phyloP scores from a whole-genome alignment of 2,888 invertebrate species.

The Lordiphosa andalusiaca region DNA sequence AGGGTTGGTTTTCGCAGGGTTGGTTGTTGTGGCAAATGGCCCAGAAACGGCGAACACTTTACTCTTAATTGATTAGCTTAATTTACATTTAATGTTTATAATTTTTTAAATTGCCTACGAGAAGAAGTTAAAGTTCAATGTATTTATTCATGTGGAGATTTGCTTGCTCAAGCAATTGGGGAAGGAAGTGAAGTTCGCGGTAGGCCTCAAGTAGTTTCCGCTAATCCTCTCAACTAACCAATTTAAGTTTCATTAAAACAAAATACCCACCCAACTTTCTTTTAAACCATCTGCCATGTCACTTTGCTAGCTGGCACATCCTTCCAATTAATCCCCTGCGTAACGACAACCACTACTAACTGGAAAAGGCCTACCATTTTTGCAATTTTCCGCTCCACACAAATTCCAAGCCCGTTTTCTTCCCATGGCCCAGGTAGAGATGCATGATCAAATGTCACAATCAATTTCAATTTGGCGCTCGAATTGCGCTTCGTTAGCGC shows the following conservation, averaged over 20 bases:
- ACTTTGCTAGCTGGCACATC: background rate
- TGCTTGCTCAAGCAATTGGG: background rate
- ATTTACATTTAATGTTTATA: constrained; percentile 72
- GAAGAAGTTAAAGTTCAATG: constrained; percentile 47
- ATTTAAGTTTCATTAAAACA: constrained; percentile 7
- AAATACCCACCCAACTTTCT: constrained; percentile 1
- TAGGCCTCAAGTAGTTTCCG: background rate
- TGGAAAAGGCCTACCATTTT: constrained; percentile 36
- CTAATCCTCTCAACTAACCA: constrained; percentile 2
- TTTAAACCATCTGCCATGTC: constrained; percentile 15
- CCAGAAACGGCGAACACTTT: constrained; percentile 20
- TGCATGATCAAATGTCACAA: constrained; percentile 75
- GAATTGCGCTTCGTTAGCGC: constrained; percentile 71
- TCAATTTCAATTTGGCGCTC: constrained; percentile 74
- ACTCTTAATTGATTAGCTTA: constrained; percentile 68
- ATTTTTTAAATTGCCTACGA: constrained; percentile 59
- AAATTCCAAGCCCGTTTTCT: constrained; percentile 39
- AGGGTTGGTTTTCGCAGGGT: background rate
- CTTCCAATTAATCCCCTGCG: constrained; percentile 52
- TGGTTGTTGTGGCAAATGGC: too few relatives aligned
- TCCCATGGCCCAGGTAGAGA: constrained; percentile 27
- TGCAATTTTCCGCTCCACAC: constrained; percentile 57
- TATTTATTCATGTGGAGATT: constrained; percentile 72
- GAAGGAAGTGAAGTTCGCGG: too few relatives aligned
- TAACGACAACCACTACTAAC: constrained; percentile 17